Conservation (phyloP, 1,140 invertebrate genomes). For the Eulimnadia texana region DNA sequence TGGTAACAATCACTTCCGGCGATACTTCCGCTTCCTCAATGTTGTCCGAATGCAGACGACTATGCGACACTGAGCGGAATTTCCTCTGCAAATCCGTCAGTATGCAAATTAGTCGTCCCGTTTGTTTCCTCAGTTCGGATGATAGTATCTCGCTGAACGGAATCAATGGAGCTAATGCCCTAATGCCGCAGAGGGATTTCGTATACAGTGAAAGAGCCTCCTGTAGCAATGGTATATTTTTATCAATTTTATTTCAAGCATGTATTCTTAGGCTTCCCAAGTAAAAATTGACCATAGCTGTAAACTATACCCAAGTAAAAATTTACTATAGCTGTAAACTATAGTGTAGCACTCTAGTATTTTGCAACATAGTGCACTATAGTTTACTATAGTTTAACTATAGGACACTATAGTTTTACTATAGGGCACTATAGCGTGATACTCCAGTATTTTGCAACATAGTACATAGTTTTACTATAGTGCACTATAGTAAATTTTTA, state of each 20-base stretch:
- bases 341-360: too few species aligned
- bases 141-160: conserved; percentile 29
- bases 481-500: too few species aligned
- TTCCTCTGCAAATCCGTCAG: conserved; percentile 33
- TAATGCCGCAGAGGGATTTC: conserved; percentile 29
- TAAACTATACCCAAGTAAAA: conserved; percentile 6
- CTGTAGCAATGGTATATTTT: conserved; percentile 33
- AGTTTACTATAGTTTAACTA: too few species aligned
- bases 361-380: too few species aligned
- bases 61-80: conserved; percentile 33
- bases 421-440: too few species aligned
- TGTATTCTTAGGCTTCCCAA: too few species aligned
- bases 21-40: not conserved
- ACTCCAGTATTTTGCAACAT: too few species aligned
- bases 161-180: conserved; percentile 20
- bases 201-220: conserved; percentile 34
- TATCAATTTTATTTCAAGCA: conserved; percentile 8
- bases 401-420: too few species aligned
- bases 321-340: conserved; percentile 4
- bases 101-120: conserved; percentile 26
- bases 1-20: conserved; percentile 18
- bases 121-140: conserved; percentile 35
- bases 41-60: conserved; percentile 30
- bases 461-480: too few species aligned
- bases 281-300: not conserved